Base-by-base conservation (phyloP, 1,140 invertebrate species). In the Caligus rogercresseyi region DNA sequence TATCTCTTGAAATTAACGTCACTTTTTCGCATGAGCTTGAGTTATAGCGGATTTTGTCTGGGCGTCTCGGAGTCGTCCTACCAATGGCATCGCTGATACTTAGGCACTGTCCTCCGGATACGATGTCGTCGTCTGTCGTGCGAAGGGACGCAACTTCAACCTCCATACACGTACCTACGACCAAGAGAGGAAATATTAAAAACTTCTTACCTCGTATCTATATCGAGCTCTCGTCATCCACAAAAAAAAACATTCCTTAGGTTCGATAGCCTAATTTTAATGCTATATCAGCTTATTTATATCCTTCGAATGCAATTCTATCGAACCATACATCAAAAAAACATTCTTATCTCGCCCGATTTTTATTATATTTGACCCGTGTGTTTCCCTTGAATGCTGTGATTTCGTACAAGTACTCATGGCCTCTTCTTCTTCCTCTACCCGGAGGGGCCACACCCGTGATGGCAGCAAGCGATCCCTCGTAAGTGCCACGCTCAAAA, bases 311-410 rank as follows among this genome's bases (percentile, higher is more conserved):
- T n/a, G n/a, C n/a, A n/a, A n/a, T n/a, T n/a, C n/a, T n/a, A n/a
- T n/a, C n/a, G n/a, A n/a, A n/a, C n/a, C n/a, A n/a, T n/a, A 20
- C 15, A 16, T 20, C 20, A 20, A 54, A 14, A 14, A n/a, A 54
- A 14, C 16, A 54, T 54, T 16, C 7, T 11, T 54, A 16, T 54
- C 4, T 16, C 7, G 16, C 3, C 19, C 4, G 20, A 11, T 54
- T 3, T 7, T 20, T 16, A 16, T 20, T 14, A 20, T n/a, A 54
- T 11, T 54, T 19, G 20, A 54, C 7, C 15, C 15, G 52, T 16
- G 43, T 62, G 24, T 62, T 62, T n/a, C 52, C 52, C 23, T 62
- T 62, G 16, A 62, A 62, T 25, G 60, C 60, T 14, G 60, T 62
- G 23, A 62, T 62, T 54, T 62, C 60, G 60, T 62, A 62, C 2